phyloP scores from a whole-genome alignment of 2,797 vertebrate species.

The Botia almorhae region DNA sequence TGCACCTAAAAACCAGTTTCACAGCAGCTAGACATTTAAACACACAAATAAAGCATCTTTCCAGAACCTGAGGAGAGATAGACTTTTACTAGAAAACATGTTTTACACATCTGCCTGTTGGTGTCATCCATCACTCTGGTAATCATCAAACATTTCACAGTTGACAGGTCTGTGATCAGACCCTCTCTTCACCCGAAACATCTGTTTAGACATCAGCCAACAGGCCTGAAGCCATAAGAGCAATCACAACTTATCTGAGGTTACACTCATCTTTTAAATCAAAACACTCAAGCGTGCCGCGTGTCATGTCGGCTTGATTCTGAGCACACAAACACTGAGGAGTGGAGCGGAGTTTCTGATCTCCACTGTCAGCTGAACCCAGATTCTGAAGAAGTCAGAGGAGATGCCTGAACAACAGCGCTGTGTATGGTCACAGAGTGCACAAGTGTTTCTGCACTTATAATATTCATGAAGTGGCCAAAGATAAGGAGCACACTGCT shows the following conservation, averaged over 20 bases:
- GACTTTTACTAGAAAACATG: neutral
- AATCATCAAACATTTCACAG: conserved; percentile 23
- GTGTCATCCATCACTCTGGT: conserved; percentile 24
- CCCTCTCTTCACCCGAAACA: conserved; percentile 22
- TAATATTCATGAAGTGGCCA: neutral
- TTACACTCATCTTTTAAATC: conserved; percentile 35
- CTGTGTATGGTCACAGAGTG: too few species aligned
- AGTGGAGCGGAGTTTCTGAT: conserved; percentile 50
- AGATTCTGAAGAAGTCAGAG: conserved; percentile 31
- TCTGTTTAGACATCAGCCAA: conserved; percentile 9
- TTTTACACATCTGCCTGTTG: conserved; percentile 4
- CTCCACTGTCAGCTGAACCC: conserved; percentile 53
- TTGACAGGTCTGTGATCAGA: conserved; percentile 36
- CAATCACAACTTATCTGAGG: conserved; percentile 26
- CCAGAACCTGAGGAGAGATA: too few species aligned
- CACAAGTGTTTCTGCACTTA: too few species aligned
- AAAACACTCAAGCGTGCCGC: conserved; percentile 32
- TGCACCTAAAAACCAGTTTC: too few species aligned
- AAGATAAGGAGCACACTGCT: neutral
- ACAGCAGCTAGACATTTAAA: too few species aligned
- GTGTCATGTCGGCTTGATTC: conserved; percentile 52
- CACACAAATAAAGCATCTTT: too few species aligned
- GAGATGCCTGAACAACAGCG: neutral
- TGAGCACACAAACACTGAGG: conserved; percentile 46
- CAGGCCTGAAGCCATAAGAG: conserved; percentile 24